Percentiles rank a stretch among this genome's conserved stretches.
Conservation (phyloP, 2,888 invertebrate species). For the Orchesella flavescens region DNA sequence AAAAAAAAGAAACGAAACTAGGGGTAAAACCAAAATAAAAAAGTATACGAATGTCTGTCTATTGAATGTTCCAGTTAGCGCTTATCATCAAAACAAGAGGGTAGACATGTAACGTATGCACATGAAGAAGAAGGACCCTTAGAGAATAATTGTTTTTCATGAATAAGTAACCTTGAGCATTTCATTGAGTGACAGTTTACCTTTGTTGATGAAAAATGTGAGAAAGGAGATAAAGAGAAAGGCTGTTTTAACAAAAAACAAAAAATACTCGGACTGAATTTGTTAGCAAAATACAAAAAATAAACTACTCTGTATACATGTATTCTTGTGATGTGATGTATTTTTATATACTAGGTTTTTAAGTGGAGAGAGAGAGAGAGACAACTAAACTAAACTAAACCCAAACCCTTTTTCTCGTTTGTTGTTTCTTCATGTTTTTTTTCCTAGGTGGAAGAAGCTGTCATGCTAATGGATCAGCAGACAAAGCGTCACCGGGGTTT, state of each 20-base stretch:
- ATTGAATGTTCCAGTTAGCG: neutral
- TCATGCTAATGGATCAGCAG: constrained; percentile 91
- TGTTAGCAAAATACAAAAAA: too few species aligned
- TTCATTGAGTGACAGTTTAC: constrained; percentile 34
- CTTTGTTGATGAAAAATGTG: constrained; percentile 12
- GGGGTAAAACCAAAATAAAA: neutral
- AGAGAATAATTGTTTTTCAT: constrained; percentile 46
- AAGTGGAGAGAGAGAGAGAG: too few species aligned
- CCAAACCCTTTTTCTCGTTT: too few species aligned
- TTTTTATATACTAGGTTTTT: too few species aligned
- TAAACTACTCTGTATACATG: too few species aligned
- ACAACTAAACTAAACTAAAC: too few species aligned
- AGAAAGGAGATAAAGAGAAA: neutral
- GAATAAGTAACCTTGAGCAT: constrained; percentile 44
- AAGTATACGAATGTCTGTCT: neutral
- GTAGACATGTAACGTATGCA: too few species aligned
- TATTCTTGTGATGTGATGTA: too few species aligned
- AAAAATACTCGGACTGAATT: too few species aligned
- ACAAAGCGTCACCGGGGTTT: constrained; percentile 93
- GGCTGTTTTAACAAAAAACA: too few species aligned
- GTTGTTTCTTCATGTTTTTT: too few species aligned
- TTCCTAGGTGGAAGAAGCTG: constrained; percentile 87
- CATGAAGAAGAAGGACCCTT: neutral
- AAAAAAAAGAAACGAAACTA: neutral
- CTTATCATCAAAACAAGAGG: too few species aligned